Evolutionary conservation across 2,888 invertebrate species (phyloP), one percentile per base, ranked within the genome.

Genomic region (Macaria liturata): DNA sequence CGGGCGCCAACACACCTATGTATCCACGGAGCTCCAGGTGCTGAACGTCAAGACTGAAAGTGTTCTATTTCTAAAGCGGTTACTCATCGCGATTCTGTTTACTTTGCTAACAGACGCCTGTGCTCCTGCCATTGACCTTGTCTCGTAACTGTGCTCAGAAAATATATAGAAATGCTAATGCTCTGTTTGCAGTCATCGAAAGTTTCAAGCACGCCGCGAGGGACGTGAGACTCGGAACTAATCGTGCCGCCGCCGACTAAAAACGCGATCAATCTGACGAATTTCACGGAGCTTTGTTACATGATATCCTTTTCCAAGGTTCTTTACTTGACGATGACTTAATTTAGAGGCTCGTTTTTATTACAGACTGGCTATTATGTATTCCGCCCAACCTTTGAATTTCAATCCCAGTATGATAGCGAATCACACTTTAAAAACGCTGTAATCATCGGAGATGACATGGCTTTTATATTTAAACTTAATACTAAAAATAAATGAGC

Each of bases 111-210:
- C 86, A 86, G 85, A 87, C 84, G 83, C 74, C 76, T 71, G 64
- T 57, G 77, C 72, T 77, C 73, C 80, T 87, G 88, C 84, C 88
- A 90, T 88, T 91, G 91, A 90, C 90, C 91, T 90, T 89, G 88
- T 81, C 78, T 76, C 76, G 68, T 71, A 65, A 65, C 67, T 73
- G 60, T 74, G 76, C 69, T 73, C 68, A 78, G 73, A 74, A 79
- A 81, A 76, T 75, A 74, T 75, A 74, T 59, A 73, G 69, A 75
- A 77, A 76, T 75, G 71, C 71, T 75, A 75, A 76, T 80, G 71
- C 66, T 73, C 69, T 68, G 69, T 72, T 64, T 72, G 72, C 70
- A 73, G 73, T 71, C 69, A 73, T 68, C 65, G 67, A 67, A 62
- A 66, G 65, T 70, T 70, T 62, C 52, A 59, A 52, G 60, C 58